These are phyloP conservation scores for Hypselothyrea guttata DNA, from an alignment of 2,888 invertebrate genomes.

Conservation along the genomic window DNA sequence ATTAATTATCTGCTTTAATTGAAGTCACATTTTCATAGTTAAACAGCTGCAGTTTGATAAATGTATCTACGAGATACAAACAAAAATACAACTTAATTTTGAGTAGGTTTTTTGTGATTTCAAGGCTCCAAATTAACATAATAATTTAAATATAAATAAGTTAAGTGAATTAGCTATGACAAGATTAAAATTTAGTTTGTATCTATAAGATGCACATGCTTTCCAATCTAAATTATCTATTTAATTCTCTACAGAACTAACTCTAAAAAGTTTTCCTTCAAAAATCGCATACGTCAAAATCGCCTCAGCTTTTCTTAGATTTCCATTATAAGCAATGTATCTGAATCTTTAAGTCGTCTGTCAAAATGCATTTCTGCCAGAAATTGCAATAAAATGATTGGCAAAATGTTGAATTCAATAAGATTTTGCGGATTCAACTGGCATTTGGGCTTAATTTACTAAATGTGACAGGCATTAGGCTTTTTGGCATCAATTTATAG, in stretches of 20 bases:
- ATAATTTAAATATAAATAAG: too few relatives aligned
- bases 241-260: too few relatives aligned
- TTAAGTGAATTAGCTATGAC: too few relatives aligned
- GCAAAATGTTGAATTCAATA: slow-evolving; percentile 17
- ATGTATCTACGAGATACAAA: slow-evolving; percentile 6
- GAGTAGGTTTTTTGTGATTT: slow-evolving; percentile 9
- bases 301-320: neutral
- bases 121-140: too few relatives aligned
- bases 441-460: slow-evolving; percentile 23
- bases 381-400: slow-evolving; percentile 30
- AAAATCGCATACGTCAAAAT: too few relatives aligned
- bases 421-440: slow-evolving; percentile 24
- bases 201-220: too few relatives aligned
- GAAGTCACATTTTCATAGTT: neutral
- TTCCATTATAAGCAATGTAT: slow-evolving; percentile 11
- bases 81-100: slow-evolving; percentile 18
- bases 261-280: too few relatives aligned
- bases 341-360: slow-evolving; percentile 11
- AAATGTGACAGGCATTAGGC: slow-evolving; percentile 22
- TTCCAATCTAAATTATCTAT: too few relatives aligned
- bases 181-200: too few relatives aligned
- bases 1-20: neutral
- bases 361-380: slow-evolving; percentile 14
- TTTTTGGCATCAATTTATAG: neutral
- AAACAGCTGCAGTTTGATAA: neutral